These are phyloP conservation scores for Autographa gamma DNA, from an alignment of 2,888 invertebrate genomes.

Conservation along the genomic window DNA sequence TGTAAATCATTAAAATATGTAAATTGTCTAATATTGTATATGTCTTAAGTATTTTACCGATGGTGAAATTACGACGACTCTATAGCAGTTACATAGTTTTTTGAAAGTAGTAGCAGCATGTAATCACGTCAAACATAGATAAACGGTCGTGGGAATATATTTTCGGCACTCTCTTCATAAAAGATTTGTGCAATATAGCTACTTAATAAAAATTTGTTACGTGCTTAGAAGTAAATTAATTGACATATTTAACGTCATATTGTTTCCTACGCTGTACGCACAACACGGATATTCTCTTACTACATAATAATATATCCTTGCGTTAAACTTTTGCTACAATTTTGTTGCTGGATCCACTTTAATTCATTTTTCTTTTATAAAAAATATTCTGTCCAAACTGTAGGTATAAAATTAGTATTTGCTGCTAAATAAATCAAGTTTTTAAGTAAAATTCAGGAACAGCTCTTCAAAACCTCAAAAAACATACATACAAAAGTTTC, in stretches of 20 bases:
- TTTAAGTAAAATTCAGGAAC: too few relatives aligned
- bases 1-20: too few relatives aligned
- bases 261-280: not conserved
- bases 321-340: too few relatives aligned
- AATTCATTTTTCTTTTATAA: too few relatives aligned
- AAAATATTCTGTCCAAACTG: too few relatives aligned
- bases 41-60: not conserved
- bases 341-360: too few relatives aligned
- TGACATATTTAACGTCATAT: not conserved
- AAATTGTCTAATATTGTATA: too few relatives aligned
- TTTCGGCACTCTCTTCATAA: not conserved
- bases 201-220: not conserved
- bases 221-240: not conserved
- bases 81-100: not conserved
- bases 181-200: not conserved
- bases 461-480: too few relatives aligned
- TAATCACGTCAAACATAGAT: slow-evolving; percentile 2
- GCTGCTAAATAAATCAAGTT: too few relatives aligned
- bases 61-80: not conserved
- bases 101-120: not conserved
- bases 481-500: too few relatives aligned
- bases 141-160: not conserved
- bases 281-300: too few relatives aligned
- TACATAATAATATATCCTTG: not conserved
- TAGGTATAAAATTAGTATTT: too few relatives aligned